A percentile compares a stretch with the other conserved stretches of the same genome.
phyloP scores from a whole-genome alignment of 2,888 invertebrate species.

The Andrena trimmerana region DNA sequence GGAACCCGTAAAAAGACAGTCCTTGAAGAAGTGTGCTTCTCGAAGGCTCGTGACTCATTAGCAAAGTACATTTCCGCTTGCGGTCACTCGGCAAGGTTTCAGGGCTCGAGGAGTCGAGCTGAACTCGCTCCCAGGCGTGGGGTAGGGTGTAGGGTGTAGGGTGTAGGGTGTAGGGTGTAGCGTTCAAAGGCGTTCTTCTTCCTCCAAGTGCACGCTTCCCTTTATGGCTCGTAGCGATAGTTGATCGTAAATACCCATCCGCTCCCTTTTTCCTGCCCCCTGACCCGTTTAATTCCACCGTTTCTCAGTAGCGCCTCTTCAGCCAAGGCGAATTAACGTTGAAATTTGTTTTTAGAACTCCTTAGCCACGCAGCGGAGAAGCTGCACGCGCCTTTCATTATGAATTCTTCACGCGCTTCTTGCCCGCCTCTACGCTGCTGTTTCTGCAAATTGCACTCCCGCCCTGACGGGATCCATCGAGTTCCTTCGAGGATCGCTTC shows the following conservation, averaged over 20 bases:
- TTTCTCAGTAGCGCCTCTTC: not conserved
- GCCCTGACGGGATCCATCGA: not conserved
- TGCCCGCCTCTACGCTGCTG: not conserved
- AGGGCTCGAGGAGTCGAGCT: not conserved
- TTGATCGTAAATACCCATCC: not conserved
- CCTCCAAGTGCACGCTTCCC: not conserved
- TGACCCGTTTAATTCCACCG: slow-evolving; percentile 6
- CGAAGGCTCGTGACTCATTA: not conserved
- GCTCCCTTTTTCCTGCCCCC: not conserved
- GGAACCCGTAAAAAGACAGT: no score
- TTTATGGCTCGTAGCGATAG: not conserved
- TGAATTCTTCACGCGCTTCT: slow-evolving; percentile 29
- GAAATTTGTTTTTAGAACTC: slow-evolving; percentile 29
- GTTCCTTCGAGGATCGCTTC: no score
- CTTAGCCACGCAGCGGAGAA: not conserved
- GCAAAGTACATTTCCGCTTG: not conserved
- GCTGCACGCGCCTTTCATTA: slow-evolving; percentile 13
- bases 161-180: not conserved
- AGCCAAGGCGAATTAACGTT: slow-evolving; percentile 24
- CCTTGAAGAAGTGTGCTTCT: no score
- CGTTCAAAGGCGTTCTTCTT: not conserved
- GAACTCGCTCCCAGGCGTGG: not conserved
- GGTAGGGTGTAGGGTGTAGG: no score
- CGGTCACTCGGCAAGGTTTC: not conserved
- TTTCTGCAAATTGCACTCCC: slow-evolving; percentile 14